Conservation (phyloP, 1,140 invertebrate genomes). For the Platyscapa corneri region DNA sequence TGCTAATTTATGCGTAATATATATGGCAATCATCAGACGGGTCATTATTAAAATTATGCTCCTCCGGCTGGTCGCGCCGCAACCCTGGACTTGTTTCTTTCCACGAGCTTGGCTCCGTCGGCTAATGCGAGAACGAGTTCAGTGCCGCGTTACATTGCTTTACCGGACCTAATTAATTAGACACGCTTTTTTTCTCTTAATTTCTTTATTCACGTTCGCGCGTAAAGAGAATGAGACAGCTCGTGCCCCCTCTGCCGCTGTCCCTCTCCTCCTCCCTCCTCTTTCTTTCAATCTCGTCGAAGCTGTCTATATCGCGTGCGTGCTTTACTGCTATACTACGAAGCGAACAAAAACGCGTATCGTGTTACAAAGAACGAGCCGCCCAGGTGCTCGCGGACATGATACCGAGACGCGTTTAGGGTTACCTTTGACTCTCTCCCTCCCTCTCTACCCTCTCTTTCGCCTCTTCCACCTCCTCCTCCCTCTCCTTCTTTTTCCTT, state of each 20-base stretch:
- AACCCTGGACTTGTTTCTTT: conserved; percentile 5
- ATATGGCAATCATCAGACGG: conserved; percentile 30
- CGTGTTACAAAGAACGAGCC: conserved; percentile 70
- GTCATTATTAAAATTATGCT: conserved; percentile 42
- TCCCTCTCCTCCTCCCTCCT: not conserved
- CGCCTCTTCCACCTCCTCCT: not conserved
- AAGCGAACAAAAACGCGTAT: conserved; percentile 61
- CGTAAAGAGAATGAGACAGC: not conserved
- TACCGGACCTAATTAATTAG: conserved; percentile 39
- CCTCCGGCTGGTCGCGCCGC: not conserved
- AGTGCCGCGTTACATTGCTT: not conserved
- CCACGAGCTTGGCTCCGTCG: not conserved
- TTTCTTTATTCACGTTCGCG: conserved; percentile 31
- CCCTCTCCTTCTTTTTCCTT: not conserved
- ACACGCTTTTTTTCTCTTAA: conserved; percentile 16
- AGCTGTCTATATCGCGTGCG: conserved; percentile 49
- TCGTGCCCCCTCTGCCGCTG: not conserved
- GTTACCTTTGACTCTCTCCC: conserved; percentile 65
- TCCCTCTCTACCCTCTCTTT: not conserved
- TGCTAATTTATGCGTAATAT: conserved; percentile 29
- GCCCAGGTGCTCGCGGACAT: conserved; percentile 69
- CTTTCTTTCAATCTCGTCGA: conserved; percentile 24
- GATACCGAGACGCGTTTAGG: conserved; percentile 68
- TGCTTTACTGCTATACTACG: conserved; percentile 23
- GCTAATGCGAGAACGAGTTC: conserved; percentile 33